Base-by-base conservation (phyloP, 2,888 invertebrate species). In the Clanis bilineata region DNA sequence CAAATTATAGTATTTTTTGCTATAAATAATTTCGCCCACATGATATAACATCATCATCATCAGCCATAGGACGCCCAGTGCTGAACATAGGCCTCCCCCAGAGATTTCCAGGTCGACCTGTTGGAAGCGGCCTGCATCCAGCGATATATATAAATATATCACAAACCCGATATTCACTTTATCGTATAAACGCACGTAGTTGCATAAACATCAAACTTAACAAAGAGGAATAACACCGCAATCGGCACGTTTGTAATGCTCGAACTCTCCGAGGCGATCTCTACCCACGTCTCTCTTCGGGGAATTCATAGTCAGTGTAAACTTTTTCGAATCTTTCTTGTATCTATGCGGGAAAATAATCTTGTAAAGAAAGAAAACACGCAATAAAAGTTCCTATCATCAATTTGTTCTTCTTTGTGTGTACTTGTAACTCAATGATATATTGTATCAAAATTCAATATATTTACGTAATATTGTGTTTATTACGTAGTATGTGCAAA, bases 301-400 rank as follows among this genome's bases (percentile, higher is more conserved):
- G 76, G 80, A 76, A 73, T 76, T 76, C 69, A 74, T 75, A 73
- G 77, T 72, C 72, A 71, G 71, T 76, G 73, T 69, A 71, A 80
- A 80, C 74, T 78, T 79, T 75, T 73, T 69, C 62, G 65, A 73
- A 76, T 77, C 74, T 75, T 73, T 70, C 74, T 70, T 71, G 69
- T 73, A 69, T 71, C 71, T 73, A 68, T 68, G 56, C 66, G 58
- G 62, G 68, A 66, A 64, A 68, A 69, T 72, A 77, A 72, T 25
- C 69, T 71, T 69, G 65, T 71, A 61, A 66, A 67, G 65, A 63
- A 54, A 43, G 45, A 65, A 32, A 64, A 59, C 56, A 66, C 60
- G 41, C 56, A 58, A 63, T 62, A 64, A 57, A 61, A 57, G 59
- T 47, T 59, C 43, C 22, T 44, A 44, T 59, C 43, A 56, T 57